Evolutionary conservation across 2,797 vertebrate genomes (phyloP).

Genomic region (Poecilia picta): DNA sequence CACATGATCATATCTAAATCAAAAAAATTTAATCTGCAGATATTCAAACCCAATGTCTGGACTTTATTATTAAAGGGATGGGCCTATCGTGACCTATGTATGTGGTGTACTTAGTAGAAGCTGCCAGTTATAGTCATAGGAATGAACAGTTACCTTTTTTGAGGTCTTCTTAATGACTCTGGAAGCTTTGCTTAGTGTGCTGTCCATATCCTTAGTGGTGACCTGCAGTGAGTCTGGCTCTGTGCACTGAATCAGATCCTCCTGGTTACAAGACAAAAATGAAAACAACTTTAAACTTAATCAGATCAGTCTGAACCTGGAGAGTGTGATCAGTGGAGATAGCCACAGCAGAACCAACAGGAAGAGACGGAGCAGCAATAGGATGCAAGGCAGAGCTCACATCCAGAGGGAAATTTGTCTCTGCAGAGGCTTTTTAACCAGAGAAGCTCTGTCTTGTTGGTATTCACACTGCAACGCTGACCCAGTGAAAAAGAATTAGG

Average conservation of each 20-base stretch:
- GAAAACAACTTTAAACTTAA: conserved; percentile 18
- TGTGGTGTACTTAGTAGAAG: background rate
- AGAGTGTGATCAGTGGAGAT: conserved; percentile 23
- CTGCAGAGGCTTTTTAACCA: conserved; percentile 52
- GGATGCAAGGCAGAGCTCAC: conserved; percentile 28
- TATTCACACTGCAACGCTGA: conserved; percentile 67
- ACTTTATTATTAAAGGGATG: background rate
- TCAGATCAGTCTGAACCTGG: conserved; percentile 17
- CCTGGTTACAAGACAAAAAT: conserved; percentile 77
- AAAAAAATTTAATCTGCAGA: background rate
- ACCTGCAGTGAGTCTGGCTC: conserved; percentile 95
- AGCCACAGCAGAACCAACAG: conserved; percentile 43
- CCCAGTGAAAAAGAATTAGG: conserved; percentile 61
- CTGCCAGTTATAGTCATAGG: background rate
- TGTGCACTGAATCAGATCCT: conserved; percentile 91
- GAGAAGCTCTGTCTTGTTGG: conserved; percentile 54
- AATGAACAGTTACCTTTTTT: conserved; percentile 87
- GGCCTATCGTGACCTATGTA: background rate
- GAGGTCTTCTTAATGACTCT: conserved; percentile 98
- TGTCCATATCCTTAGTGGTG: conserved; percentile 98
- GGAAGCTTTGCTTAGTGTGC: conserved; percentile 96
- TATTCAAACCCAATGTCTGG: background rate
- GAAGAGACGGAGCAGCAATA: conserved; percentile 23
- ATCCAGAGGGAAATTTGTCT: conserved; percentile 30
- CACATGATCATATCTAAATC: background rate